phyloP scores from a whole-genome alignment of 2,113 vertebrate species.

The Mungos mungo region DNA sequence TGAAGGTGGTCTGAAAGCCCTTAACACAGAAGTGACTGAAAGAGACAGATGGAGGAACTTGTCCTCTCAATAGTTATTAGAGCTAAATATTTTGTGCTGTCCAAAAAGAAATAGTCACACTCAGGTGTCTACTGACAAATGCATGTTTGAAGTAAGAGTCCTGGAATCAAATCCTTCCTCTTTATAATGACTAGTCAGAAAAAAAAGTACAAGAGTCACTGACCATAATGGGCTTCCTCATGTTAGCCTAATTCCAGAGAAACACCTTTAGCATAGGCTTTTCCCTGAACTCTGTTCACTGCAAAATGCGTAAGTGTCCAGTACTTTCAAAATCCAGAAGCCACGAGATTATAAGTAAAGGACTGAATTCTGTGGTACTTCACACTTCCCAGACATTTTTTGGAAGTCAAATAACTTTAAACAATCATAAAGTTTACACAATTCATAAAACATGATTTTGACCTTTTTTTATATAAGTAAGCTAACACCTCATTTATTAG shows the following conservation, averaged over 20 bases:
- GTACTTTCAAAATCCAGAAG: background rate
- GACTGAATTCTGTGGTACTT: background rate
- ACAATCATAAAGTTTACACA: background rate
- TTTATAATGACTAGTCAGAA: background rate
- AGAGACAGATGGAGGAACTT: background rate
- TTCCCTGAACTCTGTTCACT: background rate
- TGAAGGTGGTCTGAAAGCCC: background rate
- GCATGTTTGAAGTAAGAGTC: background rate
- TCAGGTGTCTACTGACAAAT: background rate
- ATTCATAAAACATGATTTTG: background rate
- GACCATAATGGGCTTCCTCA: background rate
- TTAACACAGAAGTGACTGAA: background rate
- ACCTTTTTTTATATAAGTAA: background rate
- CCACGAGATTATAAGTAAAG: background rate
- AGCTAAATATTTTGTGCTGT: constrained; percentile 29
- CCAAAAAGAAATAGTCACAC: background rate
- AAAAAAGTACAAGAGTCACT: background rate
- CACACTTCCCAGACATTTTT: background rate
- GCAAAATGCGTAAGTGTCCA: background rate
- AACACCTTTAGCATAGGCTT: background rate
- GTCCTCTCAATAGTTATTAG: background rate
- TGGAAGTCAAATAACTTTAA: background rate
- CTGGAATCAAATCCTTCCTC: background rate
- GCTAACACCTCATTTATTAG: background rate
- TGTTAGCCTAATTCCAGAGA: background rate